These are phyloP conservation scores for Antheraea mylitta DNA, from an alignment of 1,140 invertebrate genomes.

Conservation along the genomic window DNA sequence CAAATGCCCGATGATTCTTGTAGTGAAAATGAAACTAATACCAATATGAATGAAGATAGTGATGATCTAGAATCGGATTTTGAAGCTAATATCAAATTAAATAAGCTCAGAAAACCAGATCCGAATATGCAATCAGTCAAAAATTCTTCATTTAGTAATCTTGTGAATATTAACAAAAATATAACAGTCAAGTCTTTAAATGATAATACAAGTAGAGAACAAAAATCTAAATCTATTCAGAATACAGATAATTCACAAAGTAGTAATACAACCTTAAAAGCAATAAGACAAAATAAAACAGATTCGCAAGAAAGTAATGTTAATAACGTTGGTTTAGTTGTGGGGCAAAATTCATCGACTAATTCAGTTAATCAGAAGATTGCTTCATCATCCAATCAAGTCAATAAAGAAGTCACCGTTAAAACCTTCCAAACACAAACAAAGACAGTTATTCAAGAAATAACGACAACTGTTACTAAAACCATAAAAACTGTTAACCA, in stretches of 20 bases:
- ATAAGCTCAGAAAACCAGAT: constrained; percentile 1
- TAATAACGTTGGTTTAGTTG: constrained; percentile 13
- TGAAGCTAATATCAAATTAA: constrained; percentile 20
- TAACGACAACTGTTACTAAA: constrained; percentile 71
- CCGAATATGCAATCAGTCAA: background rate
- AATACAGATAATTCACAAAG: constrained; percentile 19
- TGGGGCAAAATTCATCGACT: constrained; percentile 1
- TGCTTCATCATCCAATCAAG: constrained; percentile 40
- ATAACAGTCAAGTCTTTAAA: constrained; percentile 1
- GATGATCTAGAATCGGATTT: constrained; percentile 4
- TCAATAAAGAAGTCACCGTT: constrained; percentile 57
- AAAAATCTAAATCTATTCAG: background rate
- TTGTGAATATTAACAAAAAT: constrained; percentile 2
- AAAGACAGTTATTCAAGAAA: constrained; percentile 64
- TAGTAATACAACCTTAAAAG: constrained; percentile 24
- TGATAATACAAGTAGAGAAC: background rate
- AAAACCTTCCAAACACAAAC: constrained; percentile 64
- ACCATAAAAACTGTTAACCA: constrained; percentile 68
- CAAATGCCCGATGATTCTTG: constrained; percentile 6
- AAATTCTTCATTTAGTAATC: background rate
- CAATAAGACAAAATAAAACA: constrained; percentile 20
- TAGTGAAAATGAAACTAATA: constrained; percentile 4
- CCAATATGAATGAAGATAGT: constrained; percentile 9
- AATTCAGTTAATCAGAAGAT: constrained; percentile 37
- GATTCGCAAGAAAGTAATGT: constrained; percentile 17